Base-by-base conservation (phyloP, 2,797 vertebrate genomes). In the Aeoliscus strigatus region DNA sequence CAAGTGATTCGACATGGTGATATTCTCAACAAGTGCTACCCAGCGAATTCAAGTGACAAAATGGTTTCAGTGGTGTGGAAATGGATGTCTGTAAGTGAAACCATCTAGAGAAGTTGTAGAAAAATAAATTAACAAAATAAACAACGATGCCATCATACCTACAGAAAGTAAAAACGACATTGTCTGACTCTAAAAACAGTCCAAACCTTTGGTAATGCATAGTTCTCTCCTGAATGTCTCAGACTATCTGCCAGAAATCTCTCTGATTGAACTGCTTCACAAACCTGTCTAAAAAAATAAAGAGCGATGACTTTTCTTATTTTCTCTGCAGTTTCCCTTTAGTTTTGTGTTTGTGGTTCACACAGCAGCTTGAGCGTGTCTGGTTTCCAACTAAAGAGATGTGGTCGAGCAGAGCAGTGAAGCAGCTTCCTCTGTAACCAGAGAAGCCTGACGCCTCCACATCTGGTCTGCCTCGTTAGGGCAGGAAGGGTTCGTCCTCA, bases 401-500 rank as follows among this genome's bases (percentile, higher is more conserved):
- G 2, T 34, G 29, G 45, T 37, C 11, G 50, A 60, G 54, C 46
- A 28, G 60, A 57, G 50, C 10, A n/a, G 57, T 26, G 37, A 35
- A 31, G 37, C 43, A 30, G 37, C 41, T 47, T 21, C 41, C 28
- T 37, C 36, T 51, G 39, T 42, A 6, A 56, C 27, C 23, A 15
- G 41, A 18, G 0, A 6, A 31, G 32, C 31, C 2, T 18, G 45
- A 40, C 9, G 37, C 39, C 51, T 37, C 51, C 27, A 4, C 1
- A 9, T 45, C 51, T 15, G 1, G 2, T 29, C 43, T 15, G 51
- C 40, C 10, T 0, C 6, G 4, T 79, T 50, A 90, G 15, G 72
- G 75, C 38, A 90, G 88, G 81, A 96, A 96, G 47, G 94, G 92
- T 18, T 93, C 90, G 0, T 92, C 93, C 67, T 96, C 79, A 0